Evolutionary conservation across 2,797 vertebrate species (phyloP).

Genomic region (Xerus rutilus): DNA sequence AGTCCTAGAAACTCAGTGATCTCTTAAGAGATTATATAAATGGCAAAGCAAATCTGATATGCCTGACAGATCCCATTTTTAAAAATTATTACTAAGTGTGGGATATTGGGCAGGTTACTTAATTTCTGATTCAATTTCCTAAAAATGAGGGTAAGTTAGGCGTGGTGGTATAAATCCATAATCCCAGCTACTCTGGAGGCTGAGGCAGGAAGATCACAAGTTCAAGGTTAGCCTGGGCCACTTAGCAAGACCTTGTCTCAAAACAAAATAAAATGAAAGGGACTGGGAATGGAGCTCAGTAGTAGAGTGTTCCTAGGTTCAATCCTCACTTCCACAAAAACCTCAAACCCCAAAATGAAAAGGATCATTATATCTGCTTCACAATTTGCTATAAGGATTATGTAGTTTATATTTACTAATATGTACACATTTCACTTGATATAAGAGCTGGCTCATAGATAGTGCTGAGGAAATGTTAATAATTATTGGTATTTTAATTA

Average conservation of each 20-base stretch:
- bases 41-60: background rate
- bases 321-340: background rate
- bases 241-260: background rate
- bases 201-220: background rate
- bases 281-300: background rate
- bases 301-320: background rate
- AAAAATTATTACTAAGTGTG: background rate
- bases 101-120: background rate
- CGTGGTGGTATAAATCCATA: background rate
- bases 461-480: background rate
- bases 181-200: background rate
- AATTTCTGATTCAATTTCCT: background rate
- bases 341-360: background rate
- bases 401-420: slow-evolving; percentile 20
- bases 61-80: background rate
- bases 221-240: background rate
- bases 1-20: background rate
- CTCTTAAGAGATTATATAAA: background rate
- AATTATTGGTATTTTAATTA: background rate
- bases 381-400: slow-evolving; percentile 5
- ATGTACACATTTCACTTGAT: background rate
- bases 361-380: background rate
- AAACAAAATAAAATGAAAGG: background rate
- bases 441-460: slow-evolving; percentile 16
- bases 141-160: background rate